Conservation (phyloP, 2,888 invertebrate genomes). For the Mechanitis messenoides region DNA sequence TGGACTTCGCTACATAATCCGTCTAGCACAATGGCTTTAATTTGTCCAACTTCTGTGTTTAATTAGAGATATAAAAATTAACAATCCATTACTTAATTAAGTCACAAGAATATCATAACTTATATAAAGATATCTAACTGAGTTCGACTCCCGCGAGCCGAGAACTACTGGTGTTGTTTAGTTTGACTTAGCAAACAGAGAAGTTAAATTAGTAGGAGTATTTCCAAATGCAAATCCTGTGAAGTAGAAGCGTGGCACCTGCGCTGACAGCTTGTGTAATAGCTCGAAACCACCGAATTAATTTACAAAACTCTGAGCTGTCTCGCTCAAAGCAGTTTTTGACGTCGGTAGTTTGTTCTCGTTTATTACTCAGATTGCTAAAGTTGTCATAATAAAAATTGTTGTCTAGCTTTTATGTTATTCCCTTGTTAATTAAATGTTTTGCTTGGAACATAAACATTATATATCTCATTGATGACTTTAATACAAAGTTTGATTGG, state of each 20-base stretch:
- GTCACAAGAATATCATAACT: slow-evolving; percentile 18
- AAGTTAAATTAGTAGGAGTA: slow-evolving; percentile 70
- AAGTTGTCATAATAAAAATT: slow-evolving; percentile 7
- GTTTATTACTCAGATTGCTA: slow-evolving; percentile 34
- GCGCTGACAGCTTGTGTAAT: slow-evolving; percentile 72
- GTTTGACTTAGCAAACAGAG: slow-evolving; percentile 58
- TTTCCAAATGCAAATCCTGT: slow-evolving; percentile 65
- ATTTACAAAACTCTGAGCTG: slow-evolving; percentile 70
- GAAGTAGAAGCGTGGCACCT: slow-evolving; percentile 60
- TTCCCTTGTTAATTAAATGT: not conserved
- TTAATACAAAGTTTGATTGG: not conserved
- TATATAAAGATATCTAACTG: slow-evolving; percentile 24
- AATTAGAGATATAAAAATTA: slow-evolving; percentile 35
- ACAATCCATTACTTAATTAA: not conserved
- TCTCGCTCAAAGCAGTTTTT: slow-evolving; percentile 62
- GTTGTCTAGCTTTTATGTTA: not conserved
- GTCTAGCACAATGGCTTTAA: slow-evolving; percentile 72
- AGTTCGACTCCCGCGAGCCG: slow-evolving; percentile 39
- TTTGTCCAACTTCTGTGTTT: slow-evolving; percentile 61
- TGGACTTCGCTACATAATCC: slow-evolving; percentile 70
- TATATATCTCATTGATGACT: too few species aligned
- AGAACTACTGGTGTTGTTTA: slow-evolving; percentile 50
- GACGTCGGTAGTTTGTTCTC: slow-evolving; percentile 47
- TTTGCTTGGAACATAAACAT: not conserved
- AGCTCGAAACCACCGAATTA: slow-evolving; percentile 70